Percentiles rank a stretch among this genome's conserved stretches.
Conservation (phyloP, 2,113 vertebrate genomes). For the Vulpes lagopus region DNA sequence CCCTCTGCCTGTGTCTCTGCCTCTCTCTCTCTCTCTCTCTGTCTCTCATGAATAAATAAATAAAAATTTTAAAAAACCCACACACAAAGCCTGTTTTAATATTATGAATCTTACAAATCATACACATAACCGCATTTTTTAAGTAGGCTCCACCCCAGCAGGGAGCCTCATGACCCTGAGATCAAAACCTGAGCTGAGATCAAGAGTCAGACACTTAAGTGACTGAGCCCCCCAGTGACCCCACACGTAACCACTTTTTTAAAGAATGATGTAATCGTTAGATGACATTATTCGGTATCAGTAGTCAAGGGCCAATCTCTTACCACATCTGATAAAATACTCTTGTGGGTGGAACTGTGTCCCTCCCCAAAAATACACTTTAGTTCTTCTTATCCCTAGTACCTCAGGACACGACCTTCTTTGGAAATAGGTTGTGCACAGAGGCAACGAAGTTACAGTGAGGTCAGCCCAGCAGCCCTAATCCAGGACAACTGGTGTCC, state of each 20-base stretch:
- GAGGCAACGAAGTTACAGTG: not conserved
- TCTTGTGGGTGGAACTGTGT: not conserved
- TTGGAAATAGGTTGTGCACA: not conserved
- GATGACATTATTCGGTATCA: not conserved
- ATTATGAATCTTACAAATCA: not conserved
- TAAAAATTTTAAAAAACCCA: not conserved
- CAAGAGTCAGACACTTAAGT: not conserved
- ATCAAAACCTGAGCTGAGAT: not conserved
- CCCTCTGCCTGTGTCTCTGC: too few relatives aligned
- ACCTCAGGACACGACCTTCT: not conserved
- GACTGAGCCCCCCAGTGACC: not conserved
- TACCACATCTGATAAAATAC: not conserved
- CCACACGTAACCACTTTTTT: not conserved
- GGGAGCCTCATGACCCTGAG: not conserved
- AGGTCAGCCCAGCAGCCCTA: not conserved
- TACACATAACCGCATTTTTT: not conserved
- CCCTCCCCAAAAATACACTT: not conserved
- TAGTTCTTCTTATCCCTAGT: not conserved
- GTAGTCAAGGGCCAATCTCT: not conserved
- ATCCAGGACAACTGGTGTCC: not conserved
- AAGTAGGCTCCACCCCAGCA: not conserved
- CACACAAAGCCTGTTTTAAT: not conserved
- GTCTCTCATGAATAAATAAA: too few relatives aligned
- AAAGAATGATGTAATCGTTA: not conserved
- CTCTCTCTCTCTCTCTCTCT: too few relatives aligned